Percentiles rank a stretch among this genome's conserved stretches.
Conservation (phyloP, 2,888 invertebrate genomes). For the Tubiluchus corallicola region DNA sequence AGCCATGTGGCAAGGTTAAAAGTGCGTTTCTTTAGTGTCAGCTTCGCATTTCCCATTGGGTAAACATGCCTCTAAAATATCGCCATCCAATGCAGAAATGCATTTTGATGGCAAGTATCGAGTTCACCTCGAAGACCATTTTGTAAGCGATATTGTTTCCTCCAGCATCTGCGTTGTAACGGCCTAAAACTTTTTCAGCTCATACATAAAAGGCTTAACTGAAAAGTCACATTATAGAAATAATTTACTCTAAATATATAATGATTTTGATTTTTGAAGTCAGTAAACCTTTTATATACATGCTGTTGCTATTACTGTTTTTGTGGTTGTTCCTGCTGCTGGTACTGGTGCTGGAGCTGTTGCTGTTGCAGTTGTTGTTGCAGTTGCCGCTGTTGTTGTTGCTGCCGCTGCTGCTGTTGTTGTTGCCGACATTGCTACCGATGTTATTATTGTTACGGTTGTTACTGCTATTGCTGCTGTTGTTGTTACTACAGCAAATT, state of each 20-base stretch:
- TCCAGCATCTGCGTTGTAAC: too few species aligned
- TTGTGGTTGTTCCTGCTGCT: neutral
- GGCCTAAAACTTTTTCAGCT: too few species aligned
- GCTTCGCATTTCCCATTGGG: too few species aligned
- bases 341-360: neutral
- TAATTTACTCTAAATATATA: slow-evolving; percentile 8
- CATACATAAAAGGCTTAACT: too few species aligned
- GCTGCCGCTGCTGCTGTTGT: slow-evolving; percentile 3
- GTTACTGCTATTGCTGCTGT: slow-evolving; percentile 3
- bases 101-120: too few species aligned
- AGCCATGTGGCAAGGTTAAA: too few species aligned
- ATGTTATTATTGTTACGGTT: neutral
- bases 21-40: too few species aligned
- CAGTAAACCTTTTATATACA: neutral
- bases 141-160: too few species aligned
- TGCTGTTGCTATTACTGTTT: slow-evolving; percentile 1
- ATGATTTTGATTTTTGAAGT: neutral
- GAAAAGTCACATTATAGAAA: too few species aligned
- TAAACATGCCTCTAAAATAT: too few species aligned
- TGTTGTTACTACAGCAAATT: neutral
- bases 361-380: slow-evolving; percentile 1
- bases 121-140: too few species aligned
- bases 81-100: too few species aligned
- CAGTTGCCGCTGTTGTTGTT: slow-evolving; percentile 1
- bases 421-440: slow-evolving; percentile 1